These are phyloP conservation scores for Fragariocoptes setiger DNA, from an alignment of 1,140 invertebrate species.

Conservation along the genomic window DNA sequence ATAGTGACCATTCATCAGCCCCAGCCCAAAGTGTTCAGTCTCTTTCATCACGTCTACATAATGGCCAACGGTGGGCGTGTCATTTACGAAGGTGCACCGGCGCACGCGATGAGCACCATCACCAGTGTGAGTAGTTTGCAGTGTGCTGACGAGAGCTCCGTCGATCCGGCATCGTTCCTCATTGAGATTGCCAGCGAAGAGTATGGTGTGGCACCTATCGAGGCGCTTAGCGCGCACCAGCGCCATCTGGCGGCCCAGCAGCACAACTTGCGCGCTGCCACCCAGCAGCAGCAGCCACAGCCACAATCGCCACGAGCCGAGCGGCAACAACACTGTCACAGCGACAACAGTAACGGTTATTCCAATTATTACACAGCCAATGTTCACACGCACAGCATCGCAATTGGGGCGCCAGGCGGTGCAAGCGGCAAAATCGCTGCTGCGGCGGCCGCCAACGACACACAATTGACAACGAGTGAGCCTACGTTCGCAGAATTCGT, in stretches of 20 bases:
- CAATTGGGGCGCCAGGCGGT: too few relatives aligned
- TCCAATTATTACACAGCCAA: not conserved
- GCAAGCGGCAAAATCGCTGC: not conserved
- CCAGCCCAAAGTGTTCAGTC: not conserved
- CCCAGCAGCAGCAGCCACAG: not conserved
- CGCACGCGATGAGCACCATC: constrained; percentile 2
- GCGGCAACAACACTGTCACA: not conserved
- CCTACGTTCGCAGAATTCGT: not conserved
- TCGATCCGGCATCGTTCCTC: constrained; percentile 69
- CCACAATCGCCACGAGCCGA: not conserved
- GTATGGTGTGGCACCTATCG: constrained; percentile 2
- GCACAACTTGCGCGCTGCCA: not conserved
- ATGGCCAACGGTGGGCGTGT: constrained; percentile 1
- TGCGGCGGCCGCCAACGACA: not conserved
- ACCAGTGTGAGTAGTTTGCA: constrained; percentile 20
- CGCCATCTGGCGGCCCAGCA: not conserved
- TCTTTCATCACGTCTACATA: constrained; percentile 1
- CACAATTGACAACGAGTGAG: not conserved
- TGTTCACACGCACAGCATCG: too few relatives aligned
- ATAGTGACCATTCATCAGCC: constrained; percentile 26
- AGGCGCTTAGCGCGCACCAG: constrained; percentile 3
- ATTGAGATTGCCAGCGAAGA: constrained; percentile 9
- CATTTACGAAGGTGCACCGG: constrained; percentile 7
- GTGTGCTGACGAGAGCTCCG: constrained; percentile 50
- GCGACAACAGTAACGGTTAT: not conserved